Evolutionary conservation across 1,140 invertebrate genomes (phyloP).

Genomic region (Euwallacea similis): DNA sequence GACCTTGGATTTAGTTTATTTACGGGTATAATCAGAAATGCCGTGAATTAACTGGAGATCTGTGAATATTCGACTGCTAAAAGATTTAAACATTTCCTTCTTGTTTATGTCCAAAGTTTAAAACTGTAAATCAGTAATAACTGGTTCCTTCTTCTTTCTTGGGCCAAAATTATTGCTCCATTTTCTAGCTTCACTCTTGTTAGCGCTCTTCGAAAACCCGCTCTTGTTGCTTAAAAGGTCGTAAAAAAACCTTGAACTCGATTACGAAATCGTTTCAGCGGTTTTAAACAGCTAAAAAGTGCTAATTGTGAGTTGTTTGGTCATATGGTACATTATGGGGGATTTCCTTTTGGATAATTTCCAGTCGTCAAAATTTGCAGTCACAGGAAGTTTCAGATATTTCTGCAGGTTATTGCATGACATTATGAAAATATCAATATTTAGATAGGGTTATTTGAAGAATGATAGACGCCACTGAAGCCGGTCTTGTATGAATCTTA

Average conservation of each 20-base stretch:
- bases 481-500: not conserved
- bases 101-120: no score
- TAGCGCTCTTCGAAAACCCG: not conserved
- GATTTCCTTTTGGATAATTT: not conserved
- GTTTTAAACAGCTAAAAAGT: conserved; percentile 7
- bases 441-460: conserved; percentile 16
- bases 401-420: not conserved
- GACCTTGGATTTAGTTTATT: no score
- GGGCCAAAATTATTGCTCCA: no score
- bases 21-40: no score
- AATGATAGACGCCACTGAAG: conserved; percentile 17
- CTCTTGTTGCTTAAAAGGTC: conserved; percentile 6
- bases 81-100: no score
- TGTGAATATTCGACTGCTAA: no score
- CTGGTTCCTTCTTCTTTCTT: no score
- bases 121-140: no score
- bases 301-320: conserved; percentile 11
- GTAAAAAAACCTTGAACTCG: conserved; percentile 9
- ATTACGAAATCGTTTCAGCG: conserved; percentile 12
- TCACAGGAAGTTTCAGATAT: not conserved
- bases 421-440: conserved; percentile 7
- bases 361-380: not conserved
- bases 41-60: no score
- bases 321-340: not conserved
- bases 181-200: no score